A percentile compares a stretch with the other conserved stretches of the same genome.
Conservation (phyloP, 2,113 vertebrate genomes). For the Malurus alboscapulatus region DNA sequence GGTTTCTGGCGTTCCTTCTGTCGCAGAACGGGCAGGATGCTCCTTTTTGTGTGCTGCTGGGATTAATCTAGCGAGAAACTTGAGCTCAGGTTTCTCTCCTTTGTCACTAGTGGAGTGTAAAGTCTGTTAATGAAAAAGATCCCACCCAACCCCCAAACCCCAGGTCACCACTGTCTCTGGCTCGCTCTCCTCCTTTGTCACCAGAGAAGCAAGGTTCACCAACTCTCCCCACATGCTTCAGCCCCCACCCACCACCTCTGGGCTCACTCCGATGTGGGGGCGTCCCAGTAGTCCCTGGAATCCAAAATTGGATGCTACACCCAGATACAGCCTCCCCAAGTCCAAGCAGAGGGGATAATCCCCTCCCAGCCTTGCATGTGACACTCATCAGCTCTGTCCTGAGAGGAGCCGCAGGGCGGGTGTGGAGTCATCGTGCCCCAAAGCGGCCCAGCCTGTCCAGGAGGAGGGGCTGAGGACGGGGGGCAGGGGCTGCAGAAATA, state of each 20-base stretch:
- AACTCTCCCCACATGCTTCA: not conserved
- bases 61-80: not conserved
- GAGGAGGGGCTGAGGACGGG: not conserved
- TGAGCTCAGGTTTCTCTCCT: not conserved
- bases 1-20: not conserved
- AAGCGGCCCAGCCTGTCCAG: not conserved
- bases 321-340: not conserved
- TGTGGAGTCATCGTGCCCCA: accelerated
- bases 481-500: not conserved
- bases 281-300: not conserved
- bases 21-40: accelerated
- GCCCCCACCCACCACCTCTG: not conserved
- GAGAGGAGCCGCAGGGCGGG: accelerated
- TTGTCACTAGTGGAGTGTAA: not conserved
- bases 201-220: not conserved
- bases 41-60: not conserved
- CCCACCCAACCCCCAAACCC: not conserved
- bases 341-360: not conserved
- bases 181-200: not conserved
- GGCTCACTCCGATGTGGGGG: not conserved
- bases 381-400: not conserved
- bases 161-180: not conserved
- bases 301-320: not conserved
- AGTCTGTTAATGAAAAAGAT: not conserved
- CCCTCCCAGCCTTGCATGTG: not conserved